Evolutionary conservation across 2,888 invertebrate species (phyloP), one percentile per base, ranked within the genome.

Genomic region (Trichogramma evanescens): DNA sequence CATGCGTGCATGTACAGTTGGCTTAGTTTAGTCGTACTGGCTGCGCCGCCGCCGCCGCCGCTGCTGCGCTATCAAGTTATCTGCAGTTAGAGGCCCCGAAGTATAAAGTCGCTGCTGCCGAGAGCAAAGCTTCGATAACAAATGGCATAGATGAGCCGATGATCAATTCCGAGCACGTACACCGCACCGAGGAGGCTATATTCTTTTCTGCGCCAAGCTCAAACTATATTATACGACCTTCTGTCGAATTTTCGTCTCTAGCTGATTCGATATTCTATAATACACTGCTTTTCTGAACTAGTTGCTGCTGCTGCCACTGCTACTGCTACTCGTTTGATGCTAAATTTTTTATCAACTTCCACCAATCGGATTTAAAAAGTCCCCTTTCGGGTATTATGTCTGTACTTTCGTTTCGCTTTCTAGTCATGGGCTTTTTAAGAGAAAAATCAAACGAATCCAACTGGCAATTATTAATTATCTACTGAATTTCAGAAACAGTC

Each of bases 261-360:
- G 59, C 53, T 58, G 50, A 13, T 13, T 13, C 13, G 13, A 13
- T 13, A 13, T 13, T 13, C 13, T 13, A 13, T 13, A 13, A 13
- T 13, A 13, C 13, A 13, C 13, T 13, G 13, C 13, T 13, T 13
- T 13, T 13, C 13, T 13, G 13, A 13, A 13, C 13, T 13, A 13
- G 13, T 13, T 13, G 13, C 13, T 13, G 13, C 13, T 13, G 13
- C 13, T 13, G 13, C 13, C 13, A 13, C 13, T 13, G 13, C 13
- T 13, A 13, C 13, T 13, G 13, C 13, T 68, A 65, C 69, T 67
- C 71, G 71, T 72, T 71, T 70, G 70, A 70, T 70, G 70, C 70
- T 69, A 71, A 71, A 71, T 72, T 71, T 70, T 72, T 71, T 71
- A 71, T 70, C 71, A 72, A 73, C 69, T 13, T 13, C 13, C 13